Evolutionary conservation across 2,888 invertebrate species (phyloP), one percentile per base, ranked within the genome.

Genomic region (Caradrina kadenii): DNA sequence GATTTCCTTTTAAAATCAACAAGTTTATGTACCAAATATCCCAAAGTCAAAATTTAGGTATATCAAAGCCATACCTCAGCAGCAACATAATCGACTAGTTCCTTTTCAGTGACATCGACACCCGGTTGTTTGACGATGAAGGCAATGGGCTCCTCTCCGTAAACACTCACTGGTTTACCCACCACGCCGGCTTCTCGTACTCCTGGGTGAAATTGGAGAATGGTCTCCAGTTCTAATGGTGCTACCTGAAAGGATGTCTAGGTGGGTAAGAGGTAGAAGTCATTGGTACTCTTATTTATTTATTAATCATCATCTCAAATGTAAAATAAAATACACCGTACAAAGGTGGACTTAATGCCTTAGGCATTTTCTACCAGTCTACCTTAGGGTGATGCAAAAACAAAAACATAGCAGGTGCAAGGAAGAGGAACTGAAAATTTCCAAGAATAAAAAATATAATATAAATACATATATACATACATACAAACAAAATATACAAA

Each of bases 191-290:
- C 97, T 87, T 98, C 98, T 62, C 95, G 94, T 3, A 99, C 96
- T 63, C 95, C 96, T 1, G 97, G 96, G 90, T 98, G 97, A 8
- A 96, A 96, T 53, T 98, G 93, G 6, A 99, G 92, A 60, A 98
- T 88, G 1, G 97, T 97, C 93, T 99, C 99, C 63, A 99, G 92
- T 92, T 99, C 98, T 4, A 98, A 97, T 11, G 98, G 98, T 1
- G 98, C 97, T n/a, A 97, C 96, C 96, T 97, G 45, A 58, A 67
- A 55, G 39, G 4, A 65, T 52, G 66, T 48, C 1, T 6, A 39
- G 3, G 22, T 39, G 8, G 13, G 39, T 39, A 39, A 11, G 4
- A 39, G 39, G 8, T 1, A 17, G 3, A 1, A 10, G 26, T 13
- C 52, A 21, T 19, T 22, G n/a, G 39, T 22, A 8, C 2, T 17